These are phyloP conservation scores for Lycodopsis pacificus DNA, from an alignment of 2,797 vertebrate species.

Conservation along the genomic window DNA sequence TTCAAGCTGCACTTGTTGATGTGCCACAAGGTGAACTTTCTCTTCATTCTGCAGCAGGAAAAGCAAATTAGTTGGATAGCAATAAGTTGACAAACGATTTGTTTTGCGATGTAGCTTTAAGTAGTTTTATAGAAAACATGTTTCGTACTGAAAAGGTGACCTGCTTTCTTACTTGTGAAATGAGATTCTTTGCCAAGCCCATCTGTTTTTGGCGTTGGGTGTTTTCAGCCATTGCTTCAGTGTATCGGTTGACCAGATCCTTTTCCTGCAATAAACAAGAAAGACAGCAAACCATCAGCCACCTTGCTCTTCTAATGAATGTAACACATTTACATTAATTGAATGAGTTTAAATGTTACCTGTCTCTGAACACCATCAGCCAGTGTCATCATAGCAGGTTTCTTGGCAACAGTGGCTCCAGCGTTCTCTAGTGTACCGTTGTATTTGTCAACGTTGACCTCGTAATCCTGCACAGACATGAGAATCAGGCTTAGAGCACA, in stretches of 20 bases:
- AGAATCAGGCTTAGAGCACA: conserved; percentile 5
- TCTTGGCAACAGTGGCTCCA: conserved; percentile 75
- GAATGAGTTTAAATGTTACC: conserved; percentile 76
- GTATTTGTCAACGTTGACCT: conserved; percentile 88
- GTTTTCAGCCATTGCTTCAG: conserved; percentile 86
- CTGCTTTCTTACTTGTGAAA: conserved; percentile 85
- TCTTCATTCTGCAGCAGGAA: conserved; percentile 88
- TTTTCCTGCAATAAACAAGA: conserved; percentile 87
- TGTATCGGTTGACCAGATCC: conserved; percentile 85
- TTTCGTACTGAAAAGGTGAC: not conserved
- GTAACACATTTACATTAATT: not conserved
- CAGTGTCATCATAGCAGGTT: conserved; percentile 78
- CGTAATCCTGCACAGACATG: conserved; percentile 87
- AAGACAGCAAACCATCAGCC: conserved; percentile 6
- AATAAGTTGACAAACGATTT: not conserved
- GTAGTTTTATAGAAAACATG: not conserved
- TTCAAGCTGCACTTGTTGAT: conserved; percentile 82
- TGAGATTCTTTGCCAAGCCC: conserved; percentile 88
- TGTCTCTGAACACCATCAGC: conserved; percentile 89
- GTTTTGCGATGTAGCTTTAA: not conserved
- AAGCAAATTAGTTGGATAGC: conserved; percentile 6
- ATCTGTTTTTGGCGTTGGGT: conserved; percentile 89
- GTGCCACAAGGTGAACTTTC: conserved; percentile 79
- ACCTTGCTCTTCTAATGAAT: not conserved
- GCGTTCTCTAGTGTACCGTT: conserved; percentile 85